Base-by-base conservation (phyloP, 1,140 invertebrate species). In the Ceratosolen solmsi region DNA sequence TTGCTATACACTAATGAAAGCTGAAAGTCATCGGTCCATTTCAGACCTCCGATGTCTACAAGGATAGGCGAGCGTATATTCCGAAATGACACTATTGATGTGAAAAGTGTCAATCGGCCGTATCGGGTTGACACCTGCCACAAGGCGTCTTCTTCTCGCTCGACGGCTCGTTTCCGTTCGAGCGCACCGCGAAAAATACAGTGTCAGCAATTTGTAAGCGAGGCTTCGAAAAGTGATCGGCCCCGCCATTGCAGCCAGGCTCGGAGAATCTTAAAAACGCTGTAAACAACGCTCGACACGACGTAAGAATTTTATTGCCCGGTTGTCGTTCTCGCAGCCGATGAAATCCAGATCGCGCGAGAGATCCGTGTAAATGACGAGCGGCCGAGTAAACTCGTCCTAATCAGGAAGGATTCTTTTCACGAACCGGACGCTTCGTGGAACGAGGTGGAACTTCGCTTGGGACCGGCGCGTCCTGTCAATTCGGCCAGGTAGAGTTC, bases 231-330 rank as follows among this genome's bases (percentile, higher is more conserved):
- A 77, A 63, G 36, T 63, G 56, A 25, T 36, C 70, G 70, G 70
- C 3, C 11, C 38, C 38, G 25, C 9, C n/a, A 13, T 25, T 25
- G 70, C 38, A 30, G 36, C 0, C 9, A 41, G 17, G 7, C n/a
- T 30, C 30, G 27, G 41, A 30, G 70, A 74, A 80, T 80, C 79
- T 74, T 80, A 74, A 80, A 65, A 56, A 74, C 56, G 79, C 58
- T 80, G 79, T 74, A 74, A 80, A 74, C 79, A 80, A 74, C 79
- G 41, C 46, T 11, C 17, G 46, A 80, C 79, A 80, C 71, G 79
- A 74, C 56, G 38, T 65, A 80, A 80, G 79, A 80, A 74, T 80
- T 80, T 80, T 80, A 80, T 80, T 80, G 70, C 30, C 30, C 49
- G 51, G 33, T 22, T 74, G 41, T 80, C 79, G 38, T 54, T 80